Base-by-base conservation (phyloP, 2,888 invertebrate species). In the Tetropium fuscum region DNA sequence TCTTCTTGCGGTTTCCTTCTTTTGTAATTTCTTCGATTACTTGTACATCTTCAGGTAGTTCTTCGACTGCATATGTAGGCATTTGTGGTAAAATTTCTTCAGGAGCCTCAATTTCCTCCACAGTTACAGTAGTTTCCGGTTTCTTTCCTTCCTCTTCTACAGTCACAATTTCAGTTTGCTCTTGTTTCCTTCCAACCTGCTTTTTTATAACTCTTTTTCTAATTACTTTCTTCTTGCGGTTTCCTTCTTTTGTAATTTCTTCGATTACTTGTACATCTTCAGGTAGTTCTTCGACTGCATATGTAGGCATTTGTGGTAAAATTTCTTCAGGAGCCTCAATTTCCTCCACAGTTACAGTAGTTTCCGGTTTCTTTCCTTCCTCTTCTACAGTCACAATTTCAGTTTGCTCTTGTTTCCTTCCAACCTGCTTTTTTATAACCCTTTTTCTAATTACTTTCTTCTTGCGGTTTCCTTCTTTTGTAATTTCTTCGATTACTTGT, bases 281-380 rank as follows among this genome's bases (percentile, higher is more conserved):
- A 40, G 72, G 70, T 8, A 67, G 19, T 60, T 71, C 68, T 54
- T 68, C 66, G 16, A 66, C 43, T 11, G 40, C n/a, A 11, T 20
- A 40, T 2, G 20, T 11, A 7, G 16, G 38, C 10, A 19, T 6
- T 10, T 40, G 5, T 10, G 11, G 40, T 8, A 82, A 75, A 13
- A 40, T 43, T 38, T 53, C 56, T 56, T 53, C 58, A 6, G 77
- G 69, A 70, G 62, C 64, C 36, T 77, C 69, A 38, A 80, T 74
- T 55, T 81, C 80, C 34, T 80, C 71, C 53, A 77, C 78, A 40
- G 81, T 74, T 45, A 84, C 81, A 55, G 81, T 81, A 1, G 74
- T 77, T 53, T 77, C 68, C 0, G 81, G 80, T 43, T 64, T 45
- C 58, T 84, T 80, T 34, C 82, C 77, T 53, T 74, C 77, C 59